Evolutionary conservation across 2,888 invertebrate species (phyloP), one percentile per base, ranked within the genome.

Genomic region (Yponomeuta sedellus): DNA sequence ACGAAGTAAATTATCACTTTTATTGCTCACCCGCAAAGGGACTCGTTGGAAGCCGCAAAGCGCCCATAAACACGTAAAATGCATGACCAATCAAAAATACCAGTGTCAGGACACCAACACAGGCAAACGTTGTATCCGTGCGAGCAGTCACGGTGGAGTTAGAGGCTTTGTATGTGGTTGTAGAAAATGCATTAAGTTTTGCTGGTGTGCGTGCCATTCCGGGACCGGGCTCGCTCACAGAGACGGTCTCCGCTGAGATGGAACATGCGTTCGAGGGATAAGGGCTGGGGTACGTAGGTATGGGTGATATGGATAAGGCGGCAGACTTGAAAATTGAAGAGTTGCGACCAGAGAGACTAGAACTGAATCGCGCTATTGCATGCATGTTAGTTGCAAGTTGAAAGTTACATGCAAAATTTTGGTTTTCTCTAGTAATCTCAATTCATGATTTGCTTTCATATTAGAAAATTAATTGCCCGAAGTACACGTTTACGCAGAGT

Each of bases 11-110:
- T 87, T 86, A 88, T 80, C 74, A 73, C 82, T 79, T 87, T 88
- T 86, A 88, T 82, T 77, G 82, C 83, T 75, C 77, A 78, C 76
- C 82, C 83, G 81, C 85, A 82, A 80, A 79, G 79, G 81, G 81
- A 25, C 63, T 25, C 12, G 64, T 61, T 65, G 58, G 68, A 80
- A 79, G 78, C 80, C 77, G 74, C 78, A 76, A 75, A 76, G 76
- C 73, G 78, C 73, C 73, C 82, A 83, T 90, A 89, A 88, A 90
- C 88, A 87, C 87, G 88, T 88, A 87, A 90, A 90, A 90, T 90
- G 90, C 90, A 91, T 91, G 90, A 90, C 90, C 90, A 91, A 91
- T 91, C 90, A 91, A 91, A 34, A 91, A 91, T 91, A 91, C 90
- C 90, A 90, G 88, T 82, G 88, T 81, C 84, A 81, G 82, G 76